Evolutionary conservation across 1,140 invertebrate species (phyloP).

Genomic region (Zaprionus tsacasi): DNA sequence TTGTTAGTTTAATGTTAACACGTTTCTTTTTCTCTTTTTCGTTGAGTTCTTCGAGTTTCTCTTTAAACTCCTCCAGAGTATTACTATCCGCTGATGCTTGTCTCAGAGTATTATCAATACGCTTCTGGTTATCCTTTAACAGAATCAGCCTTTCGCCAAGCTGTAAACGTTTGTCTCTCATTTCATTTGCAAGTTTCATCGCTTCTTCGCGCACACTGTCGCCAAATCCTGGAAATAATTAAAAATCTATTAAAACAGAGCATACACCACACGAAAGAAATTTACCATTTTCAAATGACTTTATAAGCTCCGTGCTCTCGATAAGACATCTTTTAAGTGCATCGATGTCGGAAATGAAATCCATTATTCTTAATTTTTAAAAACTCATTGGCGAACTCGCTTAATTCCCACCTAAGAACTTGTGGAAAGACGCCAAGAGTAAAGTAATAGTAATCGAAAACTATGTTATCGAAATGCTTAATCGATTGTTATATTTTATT

Average conservation of each 20-base stretch:
- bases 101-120: constrained; percentile 7
- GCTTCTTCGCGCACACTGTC: constrained; percentile 3
- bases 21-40: constrained; percentile 14
- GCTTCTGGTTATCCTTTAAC: constrained; percentile 31
- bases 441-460: constrained; percentile 18
- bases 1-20: constrained; percentile 17
- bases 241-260: neutral
- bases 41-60: neutral
- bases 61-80: constrained; percentile 35
- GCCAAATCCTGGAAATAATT: neutral
- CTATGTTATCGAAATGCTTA: neutral
- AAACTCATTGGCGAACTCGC: neutral
- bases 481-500: neutral
- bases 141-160: constrained; percentile 29
- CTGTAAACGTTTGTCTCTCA: constrained; percentile 3
- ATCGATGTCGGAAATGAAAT: constrained; percentile 11
- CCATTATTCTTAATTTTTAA: neutral
- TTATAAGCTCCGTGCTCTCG: constrained; percentile 12
- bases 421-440: neutral
- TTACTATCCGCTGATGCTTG: constrained; percentile 1
- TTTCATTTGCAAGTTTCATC: constrained; percentile 14
- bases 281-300: constrained; percentile 34
- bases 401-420: neutral
- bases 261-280: neutral
- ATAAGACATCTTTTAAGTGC: constrained; percentile 19